Percentiles rank a stretch among this genome's conserved stretches.
Evolutionary conservation across 2,888 invertebrate genomes (phyloP).

Genomic region (Agrotis ipsilon): DNA sequence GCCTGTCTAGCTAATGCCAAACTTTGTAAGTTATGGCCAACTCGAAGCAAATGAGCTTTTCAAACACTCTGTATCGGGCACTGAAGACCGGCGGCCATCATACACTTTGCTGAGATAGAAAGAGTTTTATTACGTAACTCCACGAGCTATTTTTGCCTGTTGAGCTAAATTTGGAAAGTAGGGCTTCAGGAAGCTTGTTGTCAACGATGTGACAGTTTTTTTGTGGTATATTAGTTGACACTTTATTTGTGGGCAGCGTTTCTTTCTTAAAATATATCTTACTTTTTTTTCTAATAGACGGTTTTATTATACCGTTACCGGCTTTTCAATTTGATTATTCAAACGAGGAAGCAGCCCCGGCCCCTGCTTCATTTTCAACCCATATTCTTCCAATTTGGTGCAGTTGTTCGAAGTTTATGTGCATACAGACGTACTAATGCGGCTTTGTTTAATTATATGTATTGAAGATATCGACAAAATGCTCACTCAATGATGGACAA

Average conservation of each 20-base stretch:
- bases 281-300: too few species aligned
- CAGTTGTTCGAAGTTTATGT: too few species aligned
- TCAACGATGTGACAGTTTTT: conserved; percentile 7
- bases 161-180: conserved; percentile 21
- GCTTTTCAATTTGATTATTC: neutral
- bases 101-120: conserved; percentile 18
- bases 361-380: too few species aligned
- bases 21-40: conserved; percentile 55
- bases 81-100: conserved; percentile 11
- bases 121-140: conserved; percentile 33
- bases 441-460: too few species aligned
- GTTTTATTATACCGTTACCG: neutral
- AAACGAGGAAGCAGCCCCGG: too few species aligned
- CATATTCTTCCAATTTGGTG: too few species aligned
- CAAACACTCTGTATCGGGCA: conserved; percentile 43
- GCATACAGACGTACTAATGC: too few species aligned
- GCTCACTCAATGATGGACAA: too few species aligned
- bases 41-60: conserved; percentile 55
- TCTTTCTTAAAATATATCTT: neutral
- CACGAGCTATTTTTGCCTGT: conserved; percentile 23
- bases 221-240: neutral
- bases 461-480: too few species aligned
- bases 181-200: neutral
- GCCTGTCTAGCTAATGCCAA: conserved; percentile 34
- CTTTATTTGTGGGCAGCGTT: neutral